phyloP scores from a whole-genome alignment of 2,113 vertebrate genomes.

The Leptocoma aspasia region DNA sequence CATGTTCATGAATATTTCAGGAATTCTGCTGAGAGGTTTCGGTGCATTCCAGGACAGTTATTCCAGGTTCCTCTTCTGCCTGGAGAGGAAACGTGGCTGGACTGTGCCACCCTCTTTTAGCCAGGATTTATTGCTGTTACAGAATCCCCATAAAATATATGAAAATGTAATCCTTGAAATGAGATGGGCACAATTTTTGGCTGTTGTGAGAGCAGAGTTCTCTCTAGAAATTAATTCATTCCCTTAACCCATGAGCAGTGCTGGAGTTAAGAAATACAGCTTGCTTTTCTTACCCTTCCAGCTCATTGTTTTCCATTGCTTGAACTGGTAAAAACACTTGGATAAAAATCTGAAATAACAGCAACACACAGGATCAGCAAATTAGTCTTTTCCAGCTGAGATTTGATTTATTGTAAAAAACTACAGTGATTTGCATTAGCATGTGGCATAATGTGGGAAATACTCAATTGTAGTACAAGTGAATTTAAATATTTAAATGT shows the following conservation, averaged over 20 bases:
- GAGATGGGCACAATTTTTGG: neutral
- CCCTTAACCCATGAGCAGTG: neutral
- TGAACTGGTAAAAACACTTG: neutral
- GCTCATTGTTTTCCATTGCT: neutral
- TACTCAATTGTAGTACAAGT: neutral
- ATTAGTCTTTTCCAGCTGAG: neutral
- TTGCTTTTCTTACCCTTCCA: neutral
- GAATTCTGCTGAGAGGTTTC: slow-evolving; percentile 1
- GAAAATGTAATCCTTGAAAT: neutral
- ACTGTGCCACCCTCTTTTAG: neutral
- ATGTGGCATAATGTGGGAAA: neutral
- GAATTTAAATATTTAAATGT: neutral
- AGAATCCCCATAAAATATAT: neutral
- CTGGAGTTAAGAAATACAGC: neutral
- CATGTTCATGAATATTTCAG: slow-evolving; percentile 48
- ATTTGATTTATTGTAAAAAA: neutral
- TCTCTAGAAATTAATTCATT: neutral
- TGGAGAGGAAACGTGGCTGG: neutral
- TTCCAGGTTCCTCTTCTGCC: slow-evolving; percentile 17
- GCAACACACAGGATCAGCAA: neutral
- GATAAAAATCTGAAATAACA: neutral
- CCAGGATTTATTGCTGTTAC: neutral
- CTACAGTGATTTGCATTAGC: neutral
- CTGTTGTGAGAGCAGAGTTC: neutral
- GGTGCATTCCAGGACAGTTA: slow-evolving; percentile 37